These are phyloP conservation scores for Platalea minor DNA, from an alignment of 2,797 vertebrate species.

Conservation along the genomic window DNA sequence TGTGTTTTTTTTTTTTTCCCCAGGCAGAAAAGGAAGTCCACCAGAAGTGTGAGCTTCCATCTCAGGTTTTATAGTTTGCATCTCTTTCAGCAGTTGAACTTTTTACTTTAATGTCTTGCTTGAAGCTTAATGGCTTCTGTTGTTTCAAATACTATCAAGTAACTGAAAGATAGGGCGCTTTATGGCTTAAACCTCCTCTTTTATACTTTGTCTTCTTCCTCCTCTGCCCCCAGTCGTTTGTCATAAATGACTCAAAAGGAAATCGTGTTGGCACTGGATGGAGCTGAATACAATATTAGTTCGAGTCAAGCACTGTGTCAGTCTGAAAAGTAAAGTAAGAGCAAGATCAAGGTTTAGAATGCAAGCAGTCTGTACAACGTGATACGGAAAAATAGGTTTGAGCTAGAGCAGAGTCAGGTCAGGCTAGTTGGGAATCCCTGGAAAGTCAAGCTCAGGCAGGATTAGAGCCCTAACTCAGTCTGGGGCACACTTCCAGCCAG, in stretches of 20 bases:
- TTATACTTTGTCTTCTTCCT: background rate
- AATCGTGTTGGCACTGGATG: background rate
- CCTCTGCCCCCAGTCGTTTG: background rate
- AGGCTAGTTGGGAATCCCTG: background rate
- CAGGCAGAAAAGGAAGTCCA: background rate
- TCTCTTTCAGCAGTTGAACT: background rate
- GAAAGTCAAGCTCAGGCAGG: background rate
- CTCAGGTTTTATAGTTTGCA: background rate
- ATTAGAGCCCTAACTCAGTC: background rate
- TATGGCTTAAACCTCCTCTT: background rate
- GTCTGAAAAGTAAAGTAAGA: background rate
- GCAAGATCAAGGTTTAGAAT: background rate
- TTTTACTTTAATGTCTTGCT: background rate
- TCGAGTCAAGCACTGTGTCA: background rate
- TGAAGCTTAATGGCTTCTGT: background rate
- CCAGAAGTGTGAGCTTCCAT: background rate
- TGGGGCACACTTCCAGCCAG: background rate
- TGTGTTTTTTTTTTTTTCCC: background rate
- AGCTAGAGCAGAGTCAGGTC: background rate
- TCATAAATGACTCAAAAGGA: conserved; percentile 1
- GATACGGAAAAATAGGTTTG: background rate
- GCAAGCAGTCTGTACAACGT: background rate
- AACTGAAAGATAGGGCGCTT: background rate
- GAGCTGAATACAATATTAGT: background rate
- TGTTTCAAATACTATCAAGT: background rate